Evolutionary conservation across 2,888 invertebrate genomes (phyloP), one percentile per base, ranked within the genome.

Genomic region (Anoplius nigerrimus): DNA sequence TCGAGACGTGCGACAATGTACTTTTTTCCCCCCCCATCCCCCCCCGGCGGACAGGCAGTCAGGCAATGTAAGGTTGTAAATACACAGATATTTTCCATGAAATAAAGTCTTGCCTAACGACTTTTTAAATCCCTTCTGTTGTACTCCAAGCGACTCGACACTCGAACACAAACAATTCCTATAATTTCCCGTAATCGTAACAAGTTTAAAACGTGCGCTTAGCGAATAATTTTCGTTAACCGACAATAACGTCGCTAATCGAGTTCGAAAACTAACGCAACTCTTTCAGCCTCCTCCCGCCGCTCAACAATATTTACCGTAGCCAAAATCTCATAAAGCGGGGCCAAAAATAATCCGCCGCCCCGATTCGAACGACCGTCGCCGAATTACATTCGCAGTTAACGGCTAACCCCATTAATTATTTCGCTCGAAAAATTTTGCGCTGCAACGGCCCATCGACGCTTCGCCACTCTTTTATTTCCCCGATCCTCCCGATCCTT

Each of bases 31-130:
- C 13, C 42, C 8, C 8, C 42, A 42, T 42, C 42, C 42, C 42
- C 42, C 8, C 42, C 48, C 21, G 20, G 52, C 51, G 53, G 66
- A 52, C 62, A 64, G 57, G 67, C 62, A 78, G 78, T 78, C 79
- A 60, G 57, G 60, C 65, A 34, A 68, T 76, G 76, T 80, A 78
- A 75, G 74, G 61, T 75, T 84, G 83, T 84, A 84, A 82, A 88
- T 88, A 88, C 79, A 84, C 82, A 86, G 75, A 88, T 88, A 88
- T 88, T 88, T 88, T 88, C 84, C 85, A 87, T 83, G 78, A 78
- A 84, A 84, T 82, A 84, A 83, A 80, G 58, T 70, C 70, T 76
- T 73, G 68, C 70, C 71, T 69, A 59, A 84, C 81, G 80, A 79
- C 78, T 86, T 86, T 80, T 72, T 82, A 82, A 34, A 34, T 34